Percentiles rank a stretch among this genome's conserved stretches.
These are phyloP conservation scores for Callopanchax toddi DNA, from an alignment of 2,113 vertebrate genomes.

Conservation along the genomic window DNA sequence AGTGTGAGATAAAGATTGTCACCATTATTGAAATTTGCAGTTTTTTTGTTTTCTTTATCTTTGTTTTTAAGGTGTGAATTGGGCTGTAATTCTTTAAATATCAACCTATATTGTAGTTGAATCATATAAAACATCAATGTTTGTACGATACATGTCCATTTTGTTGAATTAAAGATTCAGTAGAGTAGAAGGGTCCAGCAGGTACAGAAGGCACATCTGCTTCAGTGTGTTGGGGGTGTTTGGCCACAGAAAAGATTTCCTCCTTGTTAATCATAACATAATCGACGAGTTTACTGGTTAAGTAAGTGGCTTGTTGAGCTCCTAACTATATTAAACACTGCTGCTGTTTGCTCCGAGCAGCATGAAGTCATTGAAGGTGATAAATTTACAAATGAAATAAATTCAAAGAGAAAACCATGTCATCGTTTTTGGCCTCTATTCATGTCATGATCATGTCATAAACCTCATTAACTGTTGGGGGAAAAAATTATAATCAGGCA, in stretches of 20 bases:
- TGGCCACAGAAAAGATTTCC: slow-evolving; percentile 17
- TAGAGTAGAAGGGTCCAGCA: slow-evolving; percentile 30
- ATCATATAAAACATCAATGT: slow-evolving; percentile 63
- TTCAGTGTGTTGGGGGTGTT: slow-evolving; percentile 33
- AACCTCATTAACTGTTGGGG: too few species aligned
- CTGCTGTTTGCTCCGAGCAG: slow-evolving; percentile 61
- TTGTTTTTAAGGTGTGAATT: slow-evolving; percentile 38
- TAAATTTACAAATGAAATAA: slow-evolving; percentile 73
- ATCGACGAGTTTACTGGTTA: slow-evolving; percentile 22
- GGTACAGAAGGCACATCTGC: slow-evolving; percentile 28
- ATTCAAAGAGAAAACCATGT: slow-evolving; percentile 31
- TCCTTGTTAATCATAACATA: slow-evolving; percentile 15
- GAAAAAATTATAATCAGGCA: too few species aligned
- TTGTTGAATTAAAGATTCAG: slow-evolving; percentile 49
- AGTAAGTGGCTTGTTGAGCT: slow-evolving; percentile 40
- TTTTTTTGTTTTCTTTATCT: slow-evolving; percentile 26
- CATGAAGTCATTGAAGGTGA: slow-evolving; percentile 54
- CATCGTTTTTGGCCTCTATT: slow-evolving; percentile 24
- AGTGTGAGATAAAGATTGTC: slow-evolving; percentile 61
- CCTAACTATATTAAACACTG: slow-evolving; percentile 50
- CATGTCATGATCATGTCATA: too few species aligned
- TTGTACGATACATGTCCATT: slow-evolving; percentile 46
- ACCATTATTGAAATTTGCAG: slow-evolving; percentile 40
- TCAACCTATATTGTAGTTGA: slow-evolving; percentile 67
- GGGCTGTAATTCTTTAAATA: slow-evolving; percentile 50